phyloP scores from a whole-genome alignment of 64 coral and sea anemone species.

The Anthopleura sola region DNA sequence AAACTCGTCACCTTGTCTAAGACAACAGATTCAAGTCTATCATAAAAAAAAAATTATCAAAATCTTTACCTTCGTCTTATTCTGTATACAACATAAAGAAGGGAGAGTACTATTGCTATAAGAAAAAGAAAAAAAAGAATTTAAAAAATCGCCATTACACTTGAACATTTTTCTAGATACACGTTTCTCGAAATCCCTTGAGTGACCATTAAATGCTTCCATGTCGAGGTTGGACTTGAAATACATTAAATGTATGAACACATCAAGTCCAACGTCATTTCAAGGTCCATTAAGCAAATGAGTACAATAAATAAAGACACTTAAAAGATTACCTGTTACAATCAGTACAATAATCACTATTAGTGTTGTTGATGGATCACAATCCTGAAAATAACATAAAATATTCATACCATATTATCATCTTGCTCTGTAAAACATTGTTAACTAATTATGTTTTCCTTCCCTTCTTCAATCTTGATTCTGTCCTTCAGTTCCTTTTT shows the following conservation, averaged over 20 bases:
- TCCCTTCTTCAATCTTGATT: too few species aligned
- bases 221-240: background rate
- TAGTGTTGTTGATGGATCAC: background rate
- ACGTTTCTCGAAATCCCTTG: background rate
- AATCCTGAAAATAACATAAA: background rate
- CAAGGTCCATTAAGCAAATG: too few species aligned
- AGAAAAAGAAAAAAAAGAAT: background rate
- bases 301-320: too few species aligned
- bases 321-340: background rate
- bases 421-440: too few species aligned
- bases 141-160: background rate
- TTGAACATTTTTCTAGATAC: background rate
- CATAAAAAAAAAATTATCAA: background rate
- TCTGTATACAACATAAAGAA: background rate
- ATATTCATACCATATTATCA: background rate
- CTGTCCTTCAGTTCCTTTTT: too few species aligned
- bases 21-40: too few species aligned
- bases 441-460: too few species aligned
- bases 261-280: too few species aligned
- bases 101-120: background rate
- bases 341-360: background rate
- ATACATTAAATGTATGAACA: background rate
- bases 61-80: slow-evolving; percentile 5
- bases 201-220: too few species aligned
- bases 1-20: too few species aligned